A percentile compares a stretch with the other conserved stretches of the same genome.
phyloP scores from a whole-genome alignment of 2,888 invertebrate species.

The Melinaea marsaeus region DNA sequence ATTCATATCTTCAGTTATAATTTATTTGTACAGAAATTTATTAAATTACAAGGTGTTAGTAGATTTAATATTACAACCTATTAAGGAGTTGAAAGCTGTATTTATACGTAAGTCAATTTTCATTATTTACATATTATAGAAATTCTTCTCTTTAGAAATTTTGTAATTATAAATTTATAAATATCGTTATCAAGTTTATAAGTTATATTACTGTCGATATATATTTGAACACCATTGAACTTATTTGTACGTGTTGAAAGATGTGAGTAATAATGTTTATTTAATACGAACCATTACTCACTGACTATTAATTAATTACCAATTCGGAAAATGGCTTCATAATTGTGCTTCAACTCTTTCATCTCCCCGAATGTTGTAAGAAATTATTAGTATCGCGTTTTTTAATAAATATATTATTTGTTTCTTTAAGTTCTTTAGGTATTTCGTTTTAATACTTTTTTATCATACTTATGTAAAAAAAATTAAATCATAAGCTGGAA shows the following conservation, averaged over 20 bases:
- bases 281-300: conserved; percentile 29
- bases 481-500: too few species aligned
- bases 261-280: conserved; percentile 29
- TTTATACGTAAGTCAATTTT: too few species aligned
- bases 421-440: too few species aligned
- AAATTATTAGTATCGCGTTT: background rate
- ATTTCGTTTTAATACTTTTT: background rate
- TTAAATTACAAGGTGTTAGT: too few species aligned
- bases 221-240: background rate
- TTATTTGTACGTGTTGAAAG: conserved; percentile 27
- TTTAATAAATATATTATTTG: background rate
- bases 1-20: too few species aligned
- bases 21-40: too few species aligned
- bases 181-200: too few species aligned
- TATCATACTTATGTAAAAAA: too few species aligned
- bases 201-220: background rate
- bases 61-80: too few species aligned
- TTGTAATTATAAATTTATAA: too few species aligned
- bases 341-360: background rate
- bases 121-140: background rate
- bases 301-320: conserved; percentile 30
- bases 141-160: background rate
- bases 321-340: conserved; percentile 15
- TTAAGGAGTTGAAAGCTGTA: too few species aligned
- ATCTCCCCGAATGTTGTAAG: background rate